Evolutionary conservation across 2,113 vertebrate species (phyloP).

Genomic region (Tricholaema leucomelas): DNA sequence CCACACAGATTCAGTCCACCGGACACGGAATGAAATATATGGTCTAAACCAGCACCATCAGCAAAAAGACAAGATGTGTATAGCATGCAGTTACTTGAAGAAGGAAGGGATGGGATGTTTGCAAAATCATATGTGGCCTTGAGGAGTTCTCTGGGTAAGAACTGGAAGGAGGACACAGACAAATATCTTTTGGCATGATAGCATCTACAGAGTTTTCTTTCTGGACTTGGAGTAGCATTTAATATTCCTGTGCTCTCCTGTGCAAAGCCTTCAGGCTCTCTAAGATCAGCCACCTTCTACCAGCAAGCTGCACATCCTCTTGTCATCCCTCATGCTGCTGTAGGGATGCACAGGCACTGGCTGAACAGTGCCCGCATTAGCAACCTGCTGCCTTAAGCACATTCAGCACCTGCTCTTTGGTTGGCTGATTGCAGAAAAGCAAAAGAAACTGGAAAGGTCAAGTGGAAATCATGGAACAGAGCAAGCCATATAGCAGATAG

Average conservation of each 20-base stretch:
- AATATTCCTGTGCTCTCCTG: background rate
- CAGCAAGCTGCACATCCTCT: background rate
- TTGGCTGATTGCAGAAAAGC: background rate
- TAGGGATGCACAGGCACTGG: background rate
- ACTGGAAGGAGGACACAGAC: background rate
- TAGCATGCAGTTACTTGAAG: background rate
- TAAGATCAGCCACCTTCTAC: background rate
- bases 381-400: background rate
- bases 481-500: background rate
- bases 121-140: background rate
- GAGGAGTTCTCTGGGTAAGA: background rate
- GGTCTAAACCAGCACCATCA: background rate
- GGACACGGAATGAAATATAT: background rate
- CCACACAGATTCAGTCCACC: background rate
- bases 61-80: background rate
- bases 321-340: accelerated
- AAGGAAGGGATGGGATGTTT: background rate
- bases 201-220: background rate
- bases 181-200: background rate
- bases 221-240: background rate
- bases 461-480: background rate
- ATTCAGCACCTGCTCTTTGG: background rate
- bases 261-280: background rate
- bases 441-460: background rate
- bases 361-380: background rate